A percentile compares a stretch with the other conserved stretches of the same genome.
Evolutionary conservation across 1,140 invertebrate species (phyloP).

Genomic region (Aphidius ervi): DNA sequence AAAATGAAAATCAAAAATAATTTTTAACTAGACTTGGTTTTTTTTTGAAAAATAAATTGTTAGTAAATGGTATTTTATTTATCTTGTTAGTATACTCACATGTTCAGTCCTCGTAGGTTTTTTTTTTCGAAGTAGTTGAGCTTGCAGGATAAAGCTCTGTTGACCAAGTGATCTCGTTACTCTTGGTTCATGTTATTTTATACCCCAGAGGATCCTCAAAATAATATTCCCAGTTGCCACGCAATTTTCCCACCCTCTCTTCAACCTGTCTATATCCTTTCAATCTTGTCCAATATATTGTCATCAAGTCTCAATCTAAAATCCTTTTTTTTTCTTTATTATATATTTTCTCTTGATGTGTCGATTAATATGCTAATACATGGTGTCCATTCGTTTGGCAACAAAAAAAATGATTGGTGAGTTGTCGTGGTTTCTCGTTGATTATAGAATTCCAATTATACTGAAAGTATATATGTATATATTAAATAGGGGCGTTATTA

Average conservation of each 20-base stretch:
- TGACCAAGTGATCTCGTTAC: background rate
- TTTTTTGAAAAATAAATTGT: too few species aligned
- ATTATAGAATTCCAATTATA: conserved; percentile 19
- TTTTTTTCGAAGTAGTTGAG: background rate
- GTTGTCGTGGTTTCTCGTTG: conserved; percentile 29
- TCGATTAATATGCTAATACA: conserved; percentile 43
- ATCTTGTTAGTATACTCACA: too few species aligned
- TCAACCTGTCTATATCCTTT: conserved; percentile 22
- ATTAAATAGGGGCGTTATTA: too few species aligned
- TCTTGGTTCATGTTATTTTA: conserved; percentile 30
- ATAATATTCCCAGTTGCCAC: conserved; percentile 35
- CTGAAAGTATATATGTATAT: too few species aligned
- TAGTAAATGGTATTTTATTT: too few species aligned
- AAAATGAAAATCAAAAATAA: too few species aligned
- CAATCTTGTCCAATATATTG: conserved; percentile 25
- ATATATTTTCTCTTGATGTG: conserved; percentile 10
- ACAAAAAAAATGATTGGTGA: conserved; percentile 31
- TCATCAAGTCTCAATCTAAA: conserved; percentile 21
- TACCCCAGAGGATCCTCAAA: conserved; percentile 31
- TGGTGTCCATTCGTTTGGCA: conserved; percentile 14
- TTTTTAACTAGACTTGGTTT: too few species aligned
- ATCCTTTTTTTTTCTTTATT: too few species aligned
- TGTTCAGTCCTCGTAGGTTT: too few species aligned
- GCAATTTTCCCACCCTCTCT: conserved; percentile 18
- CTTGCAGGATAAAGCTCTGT: background rate